Base-by-base conservation (phyloP, 2,113 vertebrate species). In the Phrynosoma platyrhinos region DNA sequence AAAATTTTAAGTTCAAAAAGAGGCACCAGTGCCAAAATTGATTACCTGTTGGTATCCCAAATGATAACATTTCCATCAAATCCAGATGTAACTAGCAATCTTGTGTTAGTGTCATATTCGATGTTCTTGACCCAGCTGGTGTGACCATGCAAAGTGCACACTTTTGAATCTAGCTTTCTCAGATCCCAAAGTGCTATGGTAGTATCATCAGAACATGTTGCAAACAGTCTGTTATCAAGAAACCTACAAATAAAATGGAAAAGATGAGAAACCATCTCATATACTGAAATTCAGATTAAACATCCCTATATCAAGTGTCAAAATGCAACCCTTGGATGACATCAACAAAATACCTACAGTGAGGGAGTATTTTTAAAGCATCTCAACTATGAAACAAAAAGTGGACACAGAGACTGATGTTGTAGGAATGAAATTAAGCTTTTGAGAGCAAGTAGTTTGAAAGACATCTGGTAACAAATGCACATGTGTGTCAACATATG, bases 61-160 rank as follows among this genome's bases (percentile, higher is more conserved):
- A 99, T 99, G 95, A 99, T 99, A 90, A 99, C 99, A 78, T 99
- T 99, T 82, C 99, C 99, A 89, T 99, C 99, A 69, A 99, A 99
- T 87, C 99, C 99, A 13, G 99, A 99, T 0, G 99, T 99, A 91
- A 99, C 99, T 13, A 99, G 97, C n/a, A 99, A 96, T 55, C 98
- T 97, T 0, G 98, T 99, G 95, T 99, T 98, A 88, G 98, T 99
- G 91, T 99, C 99, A 0, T 99, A 99, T 95, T 99, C 99, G 0
- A 99, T 99, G 96, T 99, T 99, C 97, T 99, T 99, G 93, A 99
- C 99, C 99, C 99, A 99, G 97, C 99, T 99, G 93, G 98, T 98
- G 90, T 99, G 99, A 69, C 99, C 99, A 3, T 99, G 99, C 95
- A 99, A 93, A 9, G 98, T 98, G 96, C 99, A 99, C 66, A 99